These are phyloP conservation scores for Drosophila azteca DNA, from an alignment of 1,140 invertebrate genomes.

Conservation along the genomic window DNA sequence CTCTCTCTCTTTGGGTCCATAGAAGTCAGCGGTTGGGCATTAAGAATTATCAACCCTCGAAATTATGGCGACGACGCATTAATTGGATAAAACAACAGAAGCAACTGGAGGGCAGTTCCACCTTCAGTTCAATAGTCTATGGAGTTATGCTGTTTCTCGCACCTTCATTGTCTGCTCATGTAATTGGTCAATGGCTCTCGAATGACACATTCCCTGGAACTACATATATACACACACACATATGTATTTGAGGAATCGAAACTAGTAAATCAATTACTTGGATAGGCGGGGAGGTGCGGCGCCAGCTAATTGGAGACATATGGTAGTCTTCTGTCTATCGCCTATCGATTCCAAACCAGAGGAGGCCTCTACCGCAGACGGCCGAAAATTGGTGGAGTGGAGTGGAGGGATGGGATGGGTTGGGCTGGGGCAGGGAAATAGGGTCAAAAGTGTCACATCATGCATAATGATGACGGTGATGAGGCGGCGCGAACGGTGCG, in stretches of 20 bases:
- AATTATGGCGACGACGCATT: constrained; percentile 43
- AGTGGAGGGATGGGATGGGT: too few relatives aligned
- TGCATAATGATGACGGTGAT: constrained; percentile 80
- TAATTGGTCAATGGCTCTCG: constrained; percentile 51
- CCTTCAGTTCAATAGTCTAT: neutral
- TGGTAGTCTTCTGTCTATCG: constrained; percentile 52
- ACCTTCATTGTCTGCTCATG: constrained; percentile 34
- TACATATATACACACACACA: constrained; percentile 19
- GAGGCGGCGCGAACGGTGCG: constrained; percentile 37
- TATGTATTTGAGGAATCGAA: neutral
- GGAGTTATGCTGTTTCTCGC: neutral
- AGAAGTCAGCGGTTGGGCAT: constrained; percentile 22
- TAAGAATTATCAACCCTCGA: constrained; percentile 35
- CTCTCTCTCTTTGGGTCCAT: too few relatives aligned
- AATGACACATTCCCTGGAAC: constrained; percentile 36
- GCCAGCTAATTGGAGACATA: constrained; percentile 66
- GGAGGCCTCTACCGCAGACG: constrained; percentile 14
- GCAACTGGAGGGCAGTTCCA: constrained; percentile 3
- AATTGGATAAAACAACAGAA: constrained; percentile 76
- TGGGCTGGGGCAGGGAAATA: constrained; percentile 46
- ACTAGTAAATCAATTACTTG: constrained; percentile 57
- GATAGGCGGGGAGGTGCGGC: neutral
- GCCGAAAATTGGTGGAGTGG: constrained; percentile 14
- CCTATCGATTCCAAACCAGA: constrained; percentile 38
- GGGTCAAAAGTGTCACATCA: constrained; percentile 83